Conservation (phyloP, 2,797 vertebrate species). For the Cyclopterus lumpus region DNA sequence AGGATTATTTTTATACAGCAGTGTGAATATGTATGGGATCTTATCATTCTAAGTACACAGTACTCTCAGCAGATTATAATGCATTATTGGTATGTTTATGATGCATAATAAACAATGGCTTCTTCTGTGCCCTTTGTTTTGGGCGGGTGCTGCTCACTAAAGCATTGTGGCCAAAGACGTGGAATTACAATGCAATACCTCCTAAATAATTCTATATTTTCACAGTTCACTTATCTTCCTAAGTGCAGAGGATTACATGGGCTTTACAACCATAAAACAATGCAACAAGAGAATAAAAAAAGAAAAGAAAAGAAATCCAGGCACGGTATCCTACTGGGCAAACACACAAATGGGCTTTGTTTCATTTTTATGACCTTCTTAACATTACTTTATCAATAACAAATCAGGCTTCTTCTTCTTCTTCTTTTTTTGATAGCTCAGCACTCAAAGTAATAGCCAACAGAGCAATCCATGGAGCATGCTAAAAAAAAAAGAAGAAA, state of each 20-base stretch:
- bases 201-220: constrained; percentile 69
- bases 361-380: constrained; percentile 76
- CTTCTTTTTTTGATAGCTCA: constrained; percentile 78
- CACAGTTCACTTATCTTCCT: constrained; percentile 73
- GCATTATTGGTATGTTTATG: background rate
- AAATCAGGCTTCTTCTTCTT: constrained; percentile 80
- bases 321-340: constrained; percentile 56
- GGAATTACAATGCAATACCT: constrained; percentile 60
- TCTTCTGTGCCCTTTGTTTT: constrained; percentile 35
- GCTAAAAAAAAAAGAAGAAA: constrained; percentile 36
- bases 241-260: constrained; percentile 70
- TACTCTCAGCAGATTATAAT: background rate
- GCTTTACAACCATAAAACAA: constrained; percentile 73
- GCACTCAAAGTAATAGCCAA: constrained; percentile 77
- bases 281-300: constrained; percentile 54
- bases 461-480: constrained; percentile 70
- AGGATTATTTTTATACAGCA: background rate
- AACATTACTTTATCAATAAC: constrained; percentile 84
- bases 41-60: background rate
- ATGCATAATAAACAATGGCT: background rate
- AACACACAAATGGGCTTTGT: constrained; percentile 72
- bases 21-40: background rate
- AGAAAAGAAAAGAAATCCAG: constrained; percentile 25
- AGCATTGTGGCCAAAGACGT: constrained; percentile 30
- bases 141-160: constrained; percentile 32